These are phyloP conservation scores for Heliothis virescens DNA, from an alignment of 1,140 invertebrate genomes.

Conservation along the genomic window DNA sequence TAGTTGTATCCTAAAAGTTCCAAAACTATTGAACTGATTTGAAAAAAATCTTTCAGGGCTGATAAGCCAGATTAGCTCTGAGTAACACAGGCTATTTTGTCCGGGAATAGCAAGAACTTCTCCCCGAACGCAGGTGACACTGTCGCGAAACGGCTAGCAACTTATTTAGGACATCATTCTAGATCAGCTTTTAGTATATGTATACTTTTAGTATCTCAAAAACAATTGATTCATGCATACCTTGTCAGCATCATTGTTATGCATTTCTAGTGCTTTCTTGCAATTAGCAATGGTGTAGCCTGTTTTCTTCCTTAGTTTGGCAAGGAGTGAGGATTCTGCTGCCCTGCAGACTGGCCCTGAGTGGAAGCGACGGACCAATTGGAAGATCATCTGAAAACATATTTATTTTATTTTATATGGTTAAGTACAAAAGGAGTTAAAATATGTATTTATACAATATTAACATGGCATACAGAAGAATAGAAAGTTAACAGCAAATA, in stretches of 20 bases:
- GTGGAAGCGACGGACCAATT: slow-evolving; percentile 82
- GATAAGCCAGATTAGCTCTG: no score
- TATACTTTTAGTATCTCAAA: no score
- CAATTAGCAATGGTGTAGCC: slow-evolving; percentile 98
- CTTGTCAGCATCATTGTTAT: slow-evolving; percentile 94
- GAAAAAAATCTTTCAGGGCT: no score
- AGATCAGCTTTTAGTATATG: no score
- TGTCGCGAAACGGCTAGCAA: no score
- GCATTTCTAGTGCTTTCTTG: slow-evolving; percentile 96
- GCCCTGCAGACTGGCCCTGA: slow-evolving; percentile 80
- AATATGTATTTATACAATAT: neutral
- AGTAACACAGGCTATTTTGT: no score
- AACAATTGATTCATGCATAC: slow-evolving; percentile 81
- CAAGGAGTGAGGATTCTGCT: slow-evolving; percentile 89
- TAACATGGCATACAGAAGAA: slow-evolving; percentile 18
- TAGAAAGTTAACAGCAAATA: neutral
- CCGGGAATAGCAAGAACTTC: no score
- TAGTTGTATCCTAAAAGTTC: no score
- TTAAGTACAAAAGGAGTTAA: neutral
- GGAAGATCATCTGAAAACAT: slow-evolving; percentile 83
- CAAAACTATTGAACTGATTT: no score
- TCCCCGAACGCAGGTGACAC: no score
- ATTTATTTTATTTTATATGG: neutral
- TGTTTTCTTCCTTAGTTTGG: slow-evolving; percentile 95
- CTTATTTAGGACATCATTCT: no score